Percentiles rank a stretch among this genome's conserved stretches.
Conservation (phyloP, 2,888 invertebrate genomes). For the Candidula unifasciata region DNA sequence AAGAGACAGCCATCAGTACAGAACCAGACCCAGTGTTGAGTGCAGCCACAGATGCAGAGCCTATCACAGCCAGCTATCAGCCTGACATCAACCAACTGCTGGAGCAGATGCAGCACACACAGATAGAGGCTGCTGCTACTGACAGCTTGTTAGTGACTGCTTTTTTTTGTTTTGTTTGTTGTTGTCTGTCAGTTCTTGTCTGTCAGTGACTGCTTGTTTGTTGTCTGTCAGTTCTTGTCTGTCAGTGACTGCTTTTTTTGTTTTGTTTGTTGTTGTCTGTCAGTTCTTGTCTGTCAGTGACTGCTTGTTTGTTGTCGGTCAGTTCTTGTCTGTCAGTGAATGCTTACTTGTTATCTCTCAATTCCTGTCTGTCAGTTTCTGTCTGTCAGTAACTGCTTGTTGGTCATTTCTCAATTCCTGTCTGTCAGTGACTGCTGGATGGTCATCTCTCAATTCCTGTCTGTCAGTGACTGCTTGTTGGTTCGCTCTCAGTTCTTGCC, state of each 20-base stretch:
- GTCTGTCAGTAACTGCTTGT: neutral
- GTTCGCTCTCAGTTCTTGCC: neutral
- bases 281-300: neutral
- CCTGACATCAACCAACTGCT: constrained; percentile 18
- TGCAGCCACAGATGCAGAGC: neutral
- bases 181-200: neutral
- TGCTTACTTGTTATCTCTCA: neutral
- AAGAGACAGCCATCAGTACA: neutral
- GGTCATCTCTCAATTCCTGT: neutral
- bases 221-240: neutral
- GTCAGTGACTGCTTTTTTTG: neutral
- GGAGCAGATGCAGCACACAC: constrained; percentile 15
- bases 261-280: neutral
- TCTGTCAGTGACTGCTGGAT: neutral
- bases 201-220: neutral
- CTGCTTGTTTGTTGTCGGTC: neutral
- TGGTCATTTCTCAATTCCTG: neutral
- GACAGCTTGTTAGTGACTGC: neutral
- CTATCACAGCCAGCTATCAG: neutral
- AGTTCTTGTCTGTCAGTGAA: neutral
- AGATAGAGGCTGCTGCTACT: neutral
- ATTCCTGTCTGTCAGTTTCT: neutral
- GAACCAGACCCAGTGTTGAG: neutral
- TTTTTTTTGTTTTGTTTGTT: neutral
- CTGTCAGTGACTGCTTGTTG: neutral